Base-by-base conservation (phyloP, 2,113 vertebrate genomes). In the Nematolebias whitei region DNA sequence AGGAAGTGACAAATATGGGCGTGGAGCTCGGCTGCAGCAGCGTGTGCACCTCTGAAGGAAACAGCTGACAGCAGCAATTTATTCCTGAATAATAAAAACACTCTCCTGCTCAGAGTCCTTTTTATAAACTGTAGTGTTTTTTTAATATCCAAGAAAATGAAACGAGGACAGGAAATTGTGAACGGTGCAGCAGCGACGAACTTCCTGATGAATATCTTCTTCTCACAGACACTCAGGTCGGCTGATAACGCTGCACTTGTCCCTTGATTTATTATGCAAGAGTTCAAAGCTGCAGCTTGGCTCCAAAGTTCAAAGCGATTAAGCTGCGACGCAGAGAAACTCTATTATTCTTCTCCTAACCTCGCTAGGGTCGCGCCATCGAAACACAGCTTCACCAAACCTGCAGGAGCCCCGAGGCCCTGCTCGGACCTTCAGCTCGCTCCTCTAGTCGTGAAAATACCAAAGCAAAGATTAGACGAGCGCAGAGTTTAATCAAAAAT, bases 221-320 rank as follows among this genome's bases (percentile, higher is more conserved):
- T 62, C 80, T 49, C 32, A 47, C 53, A 66, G 61, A 45, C 54
- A 35, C 55, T 55, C 58, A 71, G 1, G 39, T 63, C 29, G 32
- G 50, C 19, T 7, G 64, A 78, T 80, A 71, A 78, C 60, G 32
- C 22, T 54, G 43, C 73, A 54, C 73, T 80, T 70, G 69, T 32
- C 52, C 61, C 40, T n/a, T 23, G 52, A 82, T 84, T 82, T 68
- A 84, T 82, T 67, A 69, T 62, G 63, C 29, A 51, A 78, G 38
- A 47, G 74, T 63, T 76, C 76, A 83, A 61, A 81, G 67, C 63
- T 59, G 65, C 35, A 43, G 69, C 52, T 80, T 44, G 63, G 52
- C 76, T 81, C 50, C 50, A 41, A 35, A 64, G 76, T 74, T 88
- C 74, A 70, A 24, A 58, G 41, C 64, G 75, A 86, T 76, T 68